A percentile compares a stretch with the other conserved stretches of the same genome.
Conservation (phyloP, 2,888 invertebrate species). For the Calliphora vomitoria region DNA sequence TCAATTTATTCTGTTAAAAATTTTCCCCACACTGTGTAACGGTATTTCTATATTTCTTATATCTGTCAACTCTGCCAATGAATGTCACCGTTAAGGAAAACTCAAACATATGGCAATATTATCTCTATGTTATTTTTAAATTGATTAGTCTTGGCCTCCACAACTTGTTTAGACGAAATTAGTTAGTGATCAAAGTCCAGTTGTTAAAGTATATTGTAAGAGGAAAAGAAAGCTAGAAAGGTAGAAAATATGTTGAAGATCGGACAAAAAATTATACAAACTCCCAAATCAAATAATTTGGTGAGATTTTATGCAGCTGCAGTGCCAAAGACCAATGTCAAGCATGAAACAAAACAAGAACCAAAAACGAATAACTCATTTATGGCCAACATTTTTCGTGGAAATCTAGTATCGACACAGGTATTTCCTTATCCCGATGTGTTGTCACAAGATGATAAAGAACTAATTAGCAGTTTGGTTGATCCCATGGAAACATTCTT, state of each 20-base stretch:
- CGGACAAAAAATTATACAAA: slow-evolving; percentile 57
- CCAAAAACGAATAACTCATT: slow-evolving; percentile 90
- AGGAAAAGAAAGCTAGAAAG: slow-evolving; percentile 54
- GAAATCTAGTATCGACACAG: slow-evolving; percentile 92
- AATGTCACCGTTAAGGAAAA: not conserved
- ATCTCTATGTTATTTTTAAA: slow-evolving; percentile 17
- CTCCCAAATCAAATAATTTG: slow-evolving; percentile 67
- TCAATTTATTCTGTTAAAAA: not conserved
- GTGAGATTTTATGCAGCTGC: slow-evolving; percentile 73
- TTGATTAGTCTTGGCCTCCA: slow-evolving; percentile 5
- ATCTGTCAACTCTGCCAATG: not conserved
- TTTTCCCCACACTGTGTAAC: not conserved
- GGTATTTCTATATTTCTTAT: not conserved
- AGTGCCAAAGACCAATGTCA: slow-evolving; percentile 72
- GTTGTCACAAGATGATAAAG: slow-evolving; percentile 92
- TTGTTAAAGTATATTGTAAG: slow-evolving; percentile 14
- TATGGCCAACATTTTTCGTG: slow-evolving; percentile 96
- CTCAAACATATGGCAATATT: slow-evolving; percentile 16
- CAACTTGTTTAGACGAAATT: not conserved
- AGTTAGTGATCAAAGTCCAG: slow-evolving; percentile 60
- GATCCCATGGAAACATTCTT: slow-evolving; percentile 93
- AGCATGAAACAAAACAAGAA: slow-evolving; percentile 68
- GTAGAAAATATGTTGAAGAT: slow-evolving; percentile 70
- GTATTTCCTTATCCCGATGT: slow-evolving; percentile 97
- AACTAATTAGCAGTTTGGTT: slow-evolving; percentile 92